A percentile compares a stretch with the other conserved stretches of the same genome.
Evolutionary conservation across 2,113 vertebrate genomes (phyloP).

Genomic region (Scortum barcoo): DNA sequence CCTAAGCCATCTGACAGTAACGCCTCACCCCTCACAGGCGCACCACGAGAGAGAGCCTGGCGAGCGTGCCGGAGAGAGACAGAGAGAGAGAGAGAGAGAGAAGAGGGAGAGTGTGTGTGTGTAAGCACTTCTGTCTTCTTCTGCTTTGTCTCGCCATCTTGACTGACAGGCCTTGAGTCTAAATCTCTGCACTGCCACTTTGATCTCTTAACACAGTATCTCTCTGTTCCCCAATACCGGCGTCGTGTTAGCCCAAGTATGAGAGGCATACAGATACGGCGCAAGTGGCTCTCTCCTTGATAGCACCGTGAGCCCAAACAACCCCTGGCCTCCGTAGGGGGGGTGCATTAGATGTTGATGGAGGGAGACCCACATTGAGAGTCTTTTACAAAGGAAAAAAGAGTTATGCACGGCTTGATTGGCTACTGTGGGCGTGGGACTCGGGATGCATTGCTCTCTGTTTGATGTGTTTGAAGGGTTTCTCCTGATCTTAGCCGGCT

Average conservation of each 20-base stretch:
- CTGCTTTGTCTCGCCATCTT: slow-evolving; percentile 77
- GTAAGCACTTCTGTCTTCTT: slow-evolving; percentile 80
- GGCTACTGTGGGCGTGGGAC: slow-evolving; percentile 77
- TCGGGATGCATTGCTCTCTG: slow-evolving; percentile 73
- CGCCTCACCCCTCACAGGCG: slow-evolving; percentile 71
- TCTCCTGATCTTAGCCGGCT: slow-evolving; percentile 67
- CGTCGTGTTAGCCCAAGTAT: slow-evolving; percentile 61
- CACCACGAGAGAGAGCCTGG: slow-evolving; percentile 43
- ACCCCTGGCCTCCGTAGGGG: slow-evolving; percentile 65
- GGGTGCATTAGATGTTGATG: slow-evolving; percentile 60
- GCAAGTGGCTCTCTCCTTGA: slow-evolving; percentile 65
- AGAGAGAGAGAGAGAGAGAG: too few relatives aligned
- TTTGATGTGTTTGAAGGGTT: slow-evolving; percentile 82
- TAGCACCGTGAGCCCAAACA: slow-evolving; percentile 59
- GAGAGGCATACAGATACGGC: slow-evolving; percentile 66
- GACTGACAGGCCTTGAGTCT: slow-evolving; percentile 71
- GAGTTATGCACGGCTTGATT: slow-evolving; percentile 79
- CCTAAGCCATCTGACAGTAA: slow-evolving; percentile 76
- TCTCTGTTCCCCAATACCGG: slow-evolving; percentile 73
- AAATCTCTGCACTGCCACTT: slow-evolving; percentile 74
- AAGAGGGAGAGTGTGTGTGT: slow-evolving; percentile 56
- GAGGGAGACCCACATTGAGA: slow-evolving; percentile 67
- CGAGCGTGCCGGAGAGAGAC: slow-evolving; percentile 54
- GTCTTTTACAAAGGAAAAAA: slow-evolving; percentile 63
- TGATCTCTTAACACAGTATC: slow-evolving; percentile 77